Evolutionary conservation across 2,797 vertebrate species (phyloP), one percentile per base, ranked within the genome.

Genomic region (Spea hammondii): DNA sequence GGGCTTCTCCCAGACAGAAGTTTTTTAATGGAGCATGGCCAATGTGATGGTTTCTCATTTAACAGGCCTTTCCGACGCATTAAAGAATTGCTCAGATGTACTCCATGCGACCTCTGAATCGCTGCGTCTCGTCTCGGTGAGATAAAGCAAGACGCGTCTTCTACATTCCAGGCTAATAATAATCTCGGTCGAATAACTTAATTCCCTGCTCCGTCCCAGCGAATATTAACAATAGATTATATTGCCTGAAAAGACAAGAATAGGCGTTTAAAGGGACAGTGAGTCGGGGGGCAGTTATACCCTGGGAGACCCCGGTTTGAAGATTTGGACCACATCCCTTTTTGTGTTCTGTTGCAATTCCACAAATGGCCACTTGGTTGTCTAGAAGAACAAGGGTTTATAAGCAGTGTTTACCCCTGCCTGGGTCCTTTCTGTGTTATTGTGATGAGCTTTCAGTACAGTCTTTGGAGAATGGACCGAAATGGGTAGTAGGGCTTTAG

Each of bases 11-110:
- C 4, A 45, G 57, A 64, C 55, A 74, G 71, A 73, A n/a, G 64
- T 64, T 69, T 67, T 51, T 13, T 70, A 79, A 74, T 74, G 55
- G 50, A 64, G 55, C 71, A 54, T 45, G 44, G 65, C 46, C 65
- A 6, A 32, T 12, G 78, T 64, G 72, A 74, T 74, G 72, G 48
- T 54, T 79, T 70, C 72, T 60, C 71, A 69, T 69, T 62, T 79
- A 79, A 32, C 51, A 10, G 17, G 6, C 13, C 4, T 70, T 57
- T 72, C 8, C 47, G 11, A 57, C n/a, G 54, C 11, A 59, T 57
- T 65, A 78, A 46, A 32, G 46, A 44, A 66, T 49, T 11, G 51
- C 46, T 65, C 6, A 13, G 69, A 53, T 60, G 71, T 73, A 68
- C 48, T 74, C 57, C 45, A 4, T 46, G 55, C 69, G 65, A 79